phyloP scores from a whole-genome alignment of 2,888 invertebrate genomes.

The Elysia crispata region DNA sequence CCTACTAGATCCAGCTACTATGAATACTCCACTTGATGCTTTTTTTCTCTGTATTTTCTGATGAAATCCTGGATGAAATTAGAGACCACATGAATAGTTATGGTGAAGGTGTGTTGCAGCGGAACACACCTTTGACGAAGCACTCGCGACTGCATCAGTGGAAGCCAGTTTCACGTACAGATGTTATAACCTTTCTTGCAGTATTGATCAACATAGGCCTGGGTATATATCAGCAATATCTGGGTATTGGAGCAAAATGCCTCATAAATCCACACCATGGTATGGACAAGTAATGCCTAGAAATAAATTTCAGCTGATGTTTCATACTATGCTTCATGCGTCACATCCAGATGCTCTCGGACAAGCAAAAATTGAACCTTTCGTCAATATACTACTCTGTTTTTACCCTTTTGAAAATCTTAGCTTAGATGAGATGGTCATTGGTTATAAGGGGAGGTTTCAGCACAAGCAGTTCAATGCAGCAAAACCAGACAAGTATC shows the following conservation, averaged over 20 bases:
- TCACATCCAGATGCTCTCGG: background rate
- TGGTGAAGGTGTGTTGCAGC: background rate
- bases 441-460: conserved; percentile 31
- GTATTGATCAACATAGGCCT: background rate
- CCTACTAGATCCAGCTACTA: too few species aligned
- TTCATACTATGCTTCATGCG: conserved; percentile 11
- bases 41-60: too few species aligned
- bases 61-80: too few species aligned
- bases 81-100: too few species aligned
- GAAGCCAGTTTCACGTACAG: background rate
- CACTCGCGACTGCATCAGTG: background rate
- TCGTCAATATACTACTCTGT: too few species aligned
- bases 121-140: background rate
- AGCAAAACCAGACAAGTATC: conserved; percentile 23
- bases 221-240: too few species aligned
- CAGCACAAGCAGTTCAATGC: conserved; percentile 31
- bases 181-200: background rate
- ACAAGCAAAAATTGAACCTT: conserved; percentile 1
- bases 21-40: too few species aligned
- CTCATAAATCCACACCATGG: background rate
- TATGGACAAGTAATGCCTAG: conserved; percentile 6
- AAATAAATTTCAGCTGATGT: background rate
- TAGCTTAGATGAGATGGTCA: conserved; percentile 27
- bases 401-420: conserved; percentile 30
- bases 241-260: conserved; percentile 9